A percentile compares a stretch with the other conserved stretches of the same genome.
These are phyloP conservation scores for Galagoides demidoff DNA, from an alignment of 2,797 vertebrate genomes.

Conservation along the genomic window DNA sequence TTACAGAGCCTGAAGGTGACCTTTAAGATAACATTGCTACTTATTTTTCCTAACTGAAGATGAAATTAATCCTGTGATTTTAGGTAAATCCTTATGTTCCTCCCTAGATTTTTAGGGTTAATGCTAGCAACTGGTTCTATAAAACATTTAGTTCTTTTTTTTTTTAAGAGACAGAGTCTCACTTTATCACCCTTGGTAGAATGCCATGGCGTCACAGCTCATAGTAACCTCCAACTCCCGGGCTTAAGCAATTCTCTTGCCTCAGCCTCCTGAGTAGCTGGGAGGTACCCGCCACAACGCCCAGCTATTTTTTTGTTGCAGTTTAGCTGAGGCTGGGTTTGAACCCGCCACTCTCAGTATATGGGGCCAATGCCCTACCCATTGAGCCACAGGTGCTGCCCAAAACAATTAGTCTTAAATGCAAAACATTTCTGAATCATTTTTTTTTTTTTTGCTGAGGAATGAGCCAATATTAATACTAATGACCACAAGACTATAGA, in stretches of 20 bases:
- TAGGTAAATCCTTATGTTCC: neutral
- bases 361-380: too few species aligned
- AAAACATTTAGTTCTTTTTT: constrained; percentile 13
- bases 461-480: neutral
- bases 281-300: too few species aligned
- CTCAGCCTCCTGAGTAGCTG: too few species aligned
- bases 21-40: constrained; percentile 43
- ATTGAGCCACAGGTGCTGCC: too few species aligned
- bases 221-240: too few species aligned
- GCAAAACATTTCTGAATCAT: neutral
- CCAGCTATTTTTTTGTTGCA: too few species aligned
- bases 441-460: neutral
- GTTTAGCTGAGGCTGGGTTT: too few species aligned
- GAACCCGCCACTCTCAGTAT: too few species aligned
- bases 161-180: too few species aligned
- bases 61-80: constrained; percentile 10
- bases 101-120: constrained; percentile 7
- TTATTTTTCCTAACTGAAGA: constrained; percentile 61
- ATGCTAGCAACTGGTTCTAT: constrained; percentile 15
- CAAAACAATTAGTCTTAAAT: constrained; percentile 30
- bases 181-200: too few species aligned
- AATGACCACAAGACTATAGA: neutral
- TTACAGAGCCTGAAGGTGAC: constrained; percentile 44
- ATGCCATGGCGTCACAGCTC: too few species aligned
- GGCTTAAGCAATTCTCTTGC: too few species aligned